These are phyloP conservation scores for Parasteatoda tepidariorum DNA, from an alignment of 1,140 invertebrate genomes.

Conservation along the genomic window DNA sequence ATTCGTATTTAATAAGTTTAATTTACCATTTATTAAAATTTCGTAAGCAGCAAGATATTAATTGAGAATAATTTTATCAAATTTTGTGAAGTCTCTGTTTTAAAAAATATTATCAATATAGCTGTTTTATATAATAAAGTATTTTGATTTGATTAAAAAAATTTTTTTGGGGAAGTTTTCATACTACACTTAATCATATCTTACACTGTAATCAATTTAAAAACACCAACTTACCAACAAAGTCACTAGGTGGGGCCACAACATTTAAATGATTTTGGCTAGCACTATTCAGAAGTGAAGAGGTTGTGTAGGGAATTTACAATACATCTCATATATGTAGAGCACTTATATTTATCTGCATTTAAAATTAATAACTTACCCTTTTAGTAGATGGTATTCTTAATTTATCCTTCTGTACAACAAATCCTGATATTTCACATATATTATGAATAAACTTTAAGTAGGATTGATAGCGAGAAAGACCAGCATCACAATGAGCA, in stretches of 20 bases:
- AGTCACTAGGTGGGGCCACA: no score
- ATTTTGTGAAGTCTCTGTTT: no score
- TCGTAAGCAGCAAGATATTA: no score
- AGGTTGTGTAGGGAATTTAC: no score
- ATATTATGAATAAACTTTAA: slow-evolving; percentile 81
- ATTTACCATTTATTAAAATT: no score
- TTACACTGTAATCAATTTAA: neutral
- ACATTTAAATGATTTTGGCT: no score
- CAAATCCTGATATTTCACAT: slow-evolving; percentile 80
- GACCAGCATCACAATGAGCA: slow-evolving; percentile 73
- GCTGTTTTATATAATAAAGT: no score
- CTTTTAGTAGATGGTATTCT: slow-evolving; percentile 97
- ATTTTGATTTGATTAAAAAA: no score
- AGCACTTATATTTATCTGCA: neutral
- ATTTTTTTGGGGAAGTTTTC: neutral
- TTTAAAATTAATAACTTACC: slow-evolving; percentile 41
- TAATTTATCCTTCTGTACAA: slow-evolving; percentile 81
- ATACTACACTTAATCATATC: neutral
- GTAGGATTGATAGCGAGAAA: slow-evolving; percentile 84
- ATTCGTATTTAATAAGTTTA: no score
- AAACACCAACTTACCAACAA: neutral
- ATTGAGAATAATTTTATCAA: no score
- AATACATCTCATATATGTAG: neutral
- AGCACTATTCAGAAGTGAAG: no score
- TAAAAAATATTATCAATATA: no score